Base-by-base conservation (phyloP, 2,113 vertebrate genomes). In the Channa argus region DNA sequence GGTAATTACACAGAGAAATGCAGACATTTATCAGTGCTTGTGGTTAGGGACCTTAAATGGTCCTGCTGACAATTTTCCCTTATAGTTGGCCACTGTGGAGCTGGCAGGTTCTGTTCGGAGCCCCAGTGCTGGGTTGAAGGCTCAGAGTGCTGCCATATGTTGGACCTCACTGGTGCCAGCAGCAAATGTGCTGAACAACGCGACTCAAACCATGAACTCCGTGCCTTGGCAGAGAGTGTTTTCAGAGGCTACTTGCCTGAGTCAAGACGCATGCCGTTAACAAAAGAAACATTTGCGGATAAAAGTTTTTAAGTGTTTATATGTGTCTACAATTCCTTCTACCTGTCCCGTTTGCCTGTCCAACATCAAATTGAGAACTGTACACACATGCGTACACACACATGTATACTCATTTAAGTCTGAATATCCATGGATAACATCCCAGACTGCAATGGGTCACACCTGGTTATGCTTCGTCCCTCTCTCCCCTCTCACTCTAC, bases 121-220 rank as follows among this genome's bases (percentile, higher is more conserved):
- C 77, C 82, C 83, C 74, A 53, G 56, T 33, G 33, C 87, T 34
- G 76, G 60, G 87, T 75, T 79, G 83, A 87, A 85, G 73, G 82
- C 89, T 85, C 75, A 92, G 92, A 94, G 89, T 92, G 87, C 90
- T 94, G 91, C 92, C 92, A 93, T 93, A 91, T 93, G 92, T 94
- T 64, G 75, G 83, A 85, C 71, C 77, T 79, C 63, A 6, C 55
- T 6, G 61, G 76, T 91, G 92, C 92, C 92, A 94, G 77, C 79
- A 91, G 90, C 79, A 88, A 92, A 93, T 91, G 86, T 92, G 87
- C 91, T 92, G 89, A 93, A 91, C 86, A 86, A 86, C 76, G 86
- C 78, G 77, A 86, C 91, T 91, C 77, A 51, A 84, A 81, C 83
- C 87, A 78, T 90, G 87, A 92, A 90, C 86, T 90, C 79, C 85